Conservation (phyloP, 1,140 invertebrate species). For the Pseudoatta argentina region DNA sequence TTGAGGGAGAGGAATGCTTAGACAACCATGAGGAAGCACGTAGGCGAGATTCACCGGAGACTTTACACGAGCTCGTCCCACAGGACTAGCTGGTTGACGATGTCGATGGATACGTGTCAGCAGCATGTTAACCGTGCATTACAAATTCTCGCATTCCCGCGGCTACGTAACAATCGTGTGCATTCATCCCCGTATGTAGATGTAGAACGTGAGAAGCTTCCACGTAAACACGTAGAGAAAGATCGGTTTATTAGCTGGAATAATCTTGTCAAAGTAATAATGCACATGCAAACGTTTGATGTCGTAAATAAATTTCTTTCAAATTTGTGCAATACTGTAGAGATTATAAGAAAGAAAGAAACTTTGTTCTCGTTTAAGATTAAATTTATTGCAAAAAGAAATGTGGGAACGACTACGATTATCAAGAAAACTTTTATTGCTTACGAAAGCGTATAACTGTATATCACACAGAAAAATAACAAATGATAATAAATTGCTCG, state of each 20-base stretch:
- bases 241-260: not conserved
- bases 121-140: constrained; percentile 30
- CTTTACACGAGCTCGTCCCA: constrained; percentile 14
- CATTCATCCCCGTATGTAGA: not conserved
- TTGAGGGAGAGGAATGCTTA: not conserved
- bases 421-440: constrained; percentile 29
- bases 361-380: not conserved
- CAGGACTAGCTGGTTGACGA: constrained; percentile 36
- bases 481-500: constrained; percentile 57
- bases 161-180: constrained; percentile 13
- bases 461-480: constrained; percentile 46
- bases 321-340: not conserved
- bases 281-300: not conserved
- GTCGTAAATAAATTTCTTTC: not conserved
- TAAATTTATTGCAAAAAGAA: not conserved
- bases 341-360: not conserved
- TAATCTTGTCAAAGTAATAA: not conserved
- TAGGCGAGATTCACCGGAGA: constrained; percentile 5
- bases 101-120: constrained; percentile 43
- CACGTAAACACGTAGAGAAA: not conserved
- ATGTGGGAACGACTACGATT: not conserved
- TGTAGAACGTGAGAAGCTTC: not conserved
- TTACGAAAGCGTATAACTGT: constrained; percentile 20
- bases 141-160: constrained; percentile 29
- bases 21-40: constrained; percentile 28